A percentile compares a stretch with the other conserved stretches of the same genome.
Evolutionary conservation across 2,113 vertebrate genomes (phyloP).

Genomic region (Hassar affinis): DNA sequence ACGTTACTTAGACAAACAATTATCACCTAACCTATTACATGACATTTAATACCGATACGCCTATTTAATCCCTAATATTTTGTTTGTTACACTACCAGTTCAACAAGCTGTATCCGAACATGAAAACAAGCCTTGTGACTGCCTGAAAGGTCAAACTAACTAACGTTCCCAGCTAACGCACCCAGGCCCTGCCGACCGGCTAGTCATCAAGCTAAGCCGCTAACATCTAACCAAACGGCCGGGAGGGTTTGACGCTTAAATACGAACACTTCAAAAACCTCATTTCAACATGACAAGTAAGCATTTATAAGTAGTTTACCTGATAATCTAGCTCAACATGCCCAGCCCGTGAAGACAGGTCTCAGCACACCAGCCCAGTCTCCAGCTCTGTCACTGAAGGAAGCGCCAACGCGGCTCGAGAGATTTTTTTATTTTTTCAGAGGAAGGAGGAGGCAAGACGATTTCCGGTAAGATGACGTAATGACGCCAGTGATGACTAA

Average conservation of each 20-base stretch:
- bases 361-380: not conserved
- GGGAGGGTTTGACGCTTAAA: not conserved
- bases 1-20: not conserved
- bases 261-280: not conserved
- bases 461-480: conserved; percentile 35
- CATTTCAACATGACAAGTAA: not conserved
- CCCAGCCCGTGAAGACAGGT: conserved; percentile 9
- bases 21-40: too few species aligned
- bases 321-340: conserved; percentile 43
- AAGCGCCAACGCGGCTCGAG: conserved; percentile 43
- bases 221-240: not conserved
- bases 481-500: not conserved
- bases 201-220: conserved; percentile 2
- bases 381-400: not conserved
- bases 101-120: not conserved
- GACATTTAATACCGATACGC: too few species aligned
- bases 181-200: conserved; percentile 9
- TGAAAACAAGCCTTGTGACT: not conserved
- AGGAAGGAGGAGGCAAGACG: not conserved
- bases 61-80: not conserved
- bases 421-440: not conserved
- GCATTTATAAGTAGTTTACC: not conserved
- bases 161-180: not conserved
- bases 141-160: conserved; percentile 3
- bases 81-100: not conserved